Base-by-base conservation (phyloP, 2,113 vertebrate genomes). In the Butastur rufipennis region DNA sequence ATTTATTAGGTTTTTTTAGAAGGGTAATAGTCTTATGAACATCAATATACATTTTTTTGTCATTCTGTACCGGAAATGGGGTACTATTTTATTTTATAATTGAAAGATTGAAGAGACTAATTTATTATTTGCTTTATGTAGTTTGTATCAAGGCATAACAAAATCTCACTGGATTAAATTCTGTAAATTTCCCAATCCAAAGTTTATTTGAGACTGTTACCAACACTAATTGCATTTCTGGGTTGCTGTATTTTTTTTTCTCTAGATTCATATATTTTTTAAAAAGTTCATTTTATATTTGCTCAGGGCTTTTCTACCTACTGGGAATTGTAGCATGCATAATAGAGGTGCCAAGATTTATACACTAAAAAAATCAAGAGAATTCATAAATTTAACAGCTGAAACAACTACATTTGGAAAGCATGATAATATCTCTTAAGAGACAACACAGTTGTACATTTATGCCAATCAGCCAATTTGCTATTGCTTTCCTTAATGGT, bases 201-300 rank as follows among this genome's bases (percentile, higher is more conserved):
- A 93, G 43, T 96, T 94, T 95, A 84, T 97, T 96, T 97, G 96
- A 97, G 81, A 74, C 59, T 96, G 50, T 88, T 98, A 89, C 66
- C 77, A 96, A 94, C 40, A 73, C 78, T 97, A 97, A 97, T 96
- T 97, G 84, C 77, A 5, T 97, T 97, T 93, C 70, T 70, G 18
- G 7, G 36, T 90, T 95, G 92, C 91, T 86, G n/a, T 77, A 70
- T 25, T 59, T 79, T 95, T 95, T 70, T 81, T 61, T 1, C 25
- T 48, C 52, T 16, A 67, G 82, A 95, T 96, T 95, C 94, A 97
- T 91, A 91, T 89, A 52, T 94, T 94, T 97, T 94, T 97, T 86
- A 59, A n/a, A 96, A 97, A 96, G 90, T 96, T 96, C 66, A 88
- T 96, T 98, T 98, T 72, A 62, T 97, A 59, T 95, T 98, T 96